Evolutionary conservation across 53 echinoderm and acorn worm genomes (phyloP), one percentile per base, ranked within the genome.

Genomic region (Apostichopus leukothele): DNA sequence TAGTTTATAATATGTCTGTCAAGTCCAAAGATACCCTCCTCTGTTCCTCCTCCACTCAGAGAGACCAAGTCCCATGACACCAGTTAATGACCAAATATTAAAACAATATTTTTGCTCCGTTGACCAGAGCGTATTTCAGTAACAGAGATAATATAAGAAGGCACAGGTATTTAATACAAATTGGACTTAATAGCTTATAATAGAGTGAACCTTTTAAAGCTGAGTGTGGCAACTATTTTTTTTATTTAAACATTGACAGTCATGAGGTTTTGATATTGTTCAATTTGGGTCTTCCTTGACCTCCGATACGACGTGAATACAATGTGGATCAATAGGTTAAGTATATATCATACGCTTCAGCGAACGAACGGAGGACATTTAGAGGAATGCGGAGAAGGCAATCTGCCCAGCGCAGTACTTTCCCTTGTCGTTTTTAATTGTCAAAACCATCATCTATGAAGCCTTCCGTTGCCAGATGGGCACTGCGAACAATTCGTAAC

Each of bases 321-420:
- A 55, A 59, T 81, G 81, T 59, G 60, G 81, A 18, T 81, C 55
- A 81, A 55, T 81, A 81, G 81, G 81, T 81, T 81, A 81, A 81
- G 81, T 81, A 54, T 39, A 39, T 81, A n/a, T 59, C n/a, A 21
- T 51, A 55, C 1, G 60, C 81, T 54, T 51, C 22, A 10, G 19
- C 20, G 81, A 54, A 55, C 59, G 54, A 39, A 50, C 19, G 79
- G 53, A 50, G 55, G 14, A 18, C 6, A 22, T 5, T 0, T 3
- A 4, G 81, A 59, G 60, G 60, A 55, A 55, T 21, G 21, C 22
- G 57, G 13, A 51, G 53, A 5, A 53, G 81, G 54, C 22, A 54
- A 50, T 20, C 81, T 54, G 60, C 16, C 55, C 55, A 59, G 81
- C 59, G 81, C n/a, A 54, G 60, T 81, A 81, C 81, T 81, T 81